Evolutionary conservation across 2,888 invertebrate genomes (phyloP), one percentile per base, ranked within the genome.

Genomic region (Tineola bisselliella): DNA sequence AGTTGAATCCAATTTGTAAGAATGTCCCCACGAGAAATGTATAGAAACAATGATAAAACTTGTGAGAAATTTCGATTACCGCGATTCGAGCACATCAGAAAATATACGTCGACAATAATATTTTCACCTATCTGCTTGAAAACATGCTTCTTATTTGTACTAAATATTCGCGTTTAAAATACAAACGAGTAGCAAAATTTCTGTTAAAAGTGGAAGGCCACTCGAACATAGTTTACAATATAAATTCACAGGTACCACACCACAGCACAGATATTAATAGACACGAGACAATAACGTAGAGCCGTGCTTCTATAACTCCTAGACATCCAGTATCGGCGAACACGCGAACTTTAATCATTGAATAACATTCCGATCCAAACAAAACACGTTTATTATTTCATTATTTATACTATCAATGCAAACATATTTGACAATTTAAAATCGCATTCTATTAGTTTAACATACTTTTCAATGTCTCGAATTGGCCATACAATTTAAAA

Each of bases 1-100:
- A 83, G 77, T 80, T 77, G 70, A 78, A 86, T 84, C 86, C 87
- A 86, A 86, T 87, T 81, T 79, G 72, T 71, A 75, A 74, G 77
- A 84, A 81, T 73, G 80, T 74, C 71, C 87, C 79, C 86, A 66
- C 63, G 81, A 77, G 84, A 73, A 75, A 78, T 74, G 77, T 79
- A 73, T 72, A 75, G 75, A 78, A 80, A 78, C 76, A 81, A 81
- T 81, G 75, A 77, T 72, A 79, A 79, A 84, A 84, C 73, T 84
- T 81, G 67, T 67, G 71, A 76, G 75, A 74, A 72, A 70, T 75
- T 71, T 72, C 71, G 75, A 74, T 79, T 74, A 66, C 68, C 52
- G 18, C 54, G 13, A 12, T 31, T 15, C 19, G 18, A 10, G 18
- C 54, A 25, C 25, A 48, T 48, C 48, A 48, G 3, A 48, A 10